Evolutionary conservation across 2,113 vertebrate genomes (phyloP), one percentile per base, ranked within the genome.

Genomic region (Hypomesus transpacificus): DNA sequence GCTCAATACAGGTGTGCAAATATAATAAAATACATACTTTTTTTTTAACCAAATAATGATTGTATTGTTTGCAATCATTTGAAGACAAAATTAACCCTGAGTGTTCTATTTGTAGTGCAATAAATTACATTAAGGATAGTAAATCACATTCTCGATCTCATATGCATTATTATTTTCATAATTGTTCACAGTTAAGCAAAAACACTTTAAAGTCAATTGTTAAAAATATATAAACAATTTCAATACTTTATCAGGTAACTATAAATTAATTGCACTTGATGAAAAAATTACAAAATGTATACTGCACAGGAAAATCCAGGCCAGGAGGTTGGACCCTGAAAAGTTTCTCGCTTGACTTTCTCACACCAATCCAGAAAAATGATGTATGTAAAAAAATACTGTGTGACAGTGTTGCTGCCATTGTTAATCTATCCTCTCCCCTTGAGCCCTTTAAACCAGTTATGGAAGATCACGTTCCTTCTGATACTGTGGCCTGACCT

Each of bases 371-470:
- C 26, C 31, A 50, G 11, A 20, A 65, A 46, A 22, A 14, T 4
- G 2, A 50, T 28, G 39, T 1, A 20, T 50, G 11, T 20, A 13
- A 24, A 17, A 65, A 65, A 50, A 50, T 65, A 46, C 63, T 21
- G n/a, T 39, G n/a, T 65, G 34, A 65, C 63, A 65, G 39, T 14
- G 34, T 34, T 3, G 62, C 62, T 39, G 20, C n/a, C 9, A 65
- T n/a, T 68, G 52, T 72, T 76, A 75, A 75, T 75, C 75, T 70
- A 11, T 46, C 22, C 51, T 64, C 50, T 56, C 46, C 78, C 80
- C 72, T 73, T 76, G 75, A 66, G 73, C 65, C 39, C 69, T 80
- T 84, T 71, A 71, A 68, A 71, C 58, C 56, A 21, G 63, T 64
- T 73, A 64, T 6, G 3, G 64, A 60, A 76, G 75, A 63, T 85